These are phyloP conservation scores for Chrysolina americana DNA, from an alignment of 2,888 invertebrate species.

Conservation along the genomic window DNA sequence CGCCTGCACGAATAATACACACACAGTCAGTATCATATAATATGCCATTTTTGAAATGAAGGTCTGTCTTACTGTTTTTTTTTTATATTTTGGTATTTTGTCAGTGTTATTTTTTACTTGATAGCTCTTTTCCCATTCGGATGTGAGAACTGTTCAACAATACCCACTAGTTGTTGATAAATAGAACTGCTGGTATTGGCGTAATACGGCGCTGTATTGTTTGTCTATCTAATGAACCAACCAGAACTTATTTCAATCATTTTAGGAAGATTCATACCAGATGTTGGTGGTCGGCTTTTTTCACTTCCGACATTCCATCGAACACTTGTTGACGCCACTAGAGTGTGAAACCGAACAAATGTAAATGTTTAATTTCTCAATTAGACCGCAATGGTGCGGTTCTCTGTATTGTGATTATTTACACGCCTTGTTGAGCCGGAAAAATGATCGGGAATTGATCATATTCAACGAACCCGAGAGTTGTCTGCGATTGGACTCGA, in stretches of 20 bases:
- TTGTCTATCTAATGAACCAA: background rate
- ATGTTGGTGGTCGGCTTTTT: conserved; percentile 16
- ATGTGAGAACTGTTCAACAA: background rate
- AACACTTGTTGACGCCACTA: conserved; percentile 8
- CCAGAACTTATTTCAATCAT: background rate
- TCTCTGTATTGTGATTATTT: conserved; percentile 3
- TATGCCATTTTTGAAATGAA: too few species aligned
- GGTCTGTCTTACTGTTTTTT: too few species aligned
- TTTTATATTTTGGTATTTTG: too few species aligned
- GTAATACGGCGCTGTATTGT: background rate
- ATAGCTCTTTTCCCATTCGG: too few species aligned
- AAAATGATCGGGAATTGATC: conserved; percentile 4
- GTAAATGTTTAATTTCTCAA: conserved; percentile 14
- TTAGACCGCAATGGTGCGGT: conserved; percentile 12
- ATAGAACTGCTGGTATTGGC: background rate
- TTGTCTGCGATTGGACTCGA: background rate
- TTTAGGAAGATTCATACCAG: background rate
- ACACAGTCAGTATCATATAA: too few species aligned
- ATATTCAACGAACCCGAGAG: background rate
- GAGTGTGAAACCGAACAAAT: conserved; percentile 23
- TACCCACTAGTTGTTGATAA: background rate
- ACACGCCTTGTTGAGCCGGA: background rate
- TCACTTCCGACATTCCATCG: conserved; percentile 12
- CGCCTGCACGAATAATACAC: too few species aligned
- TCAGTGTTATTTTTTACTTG: too few species aligned